phyloP scores from a whole-genome alignment of 2,113 vertebrate genomes.

The Peromyscus polionotus region DNA sequence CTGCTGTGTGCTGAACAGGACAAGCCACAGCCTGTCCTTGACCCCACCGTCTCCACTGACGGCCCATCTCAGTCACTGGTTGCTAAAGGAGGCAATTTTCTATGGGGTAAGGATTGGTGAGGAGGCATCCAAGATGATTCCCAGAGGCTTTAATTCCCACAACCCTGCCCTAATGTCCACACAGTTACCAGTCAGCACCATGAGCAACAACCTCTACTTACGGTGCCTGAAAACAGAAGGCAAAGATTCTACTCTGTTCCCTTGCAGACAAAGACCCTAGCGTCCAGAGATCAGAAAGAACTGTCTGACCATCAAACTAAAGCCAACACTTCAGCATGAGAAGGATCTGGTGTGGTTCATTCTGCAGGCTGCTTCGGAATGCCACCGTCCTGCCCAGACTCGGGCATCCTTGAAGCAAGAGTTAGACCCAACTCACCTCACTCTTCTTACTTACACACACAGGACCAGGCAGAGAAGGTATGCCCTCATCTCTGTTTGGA shows the following conservation, averaged over 20 bases:
- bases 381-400: not conserved
- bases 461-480: not conserved
- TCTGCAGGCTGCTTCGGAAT: fast-evolving
- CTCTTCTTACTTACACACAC: not conserved
- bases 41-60: fast-evolving
- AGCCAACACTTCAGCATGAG: not conserved
- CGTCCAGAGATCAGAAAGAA: not conserved
- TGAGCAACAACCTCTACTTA: fast-evolving
- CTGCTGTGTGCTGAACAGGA: fast-evolving
- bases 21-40: too few relatives aligned
- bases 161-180: not conserved
- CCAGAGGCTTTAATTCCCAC: not conserved
- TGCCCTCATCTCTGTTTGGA: fast-evolving
- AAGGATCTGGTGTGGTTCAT: too few relatives aligned
- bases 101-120: too few relatives aligned
- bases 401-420: not conserved
- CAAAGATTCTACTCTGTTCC: not conserved
- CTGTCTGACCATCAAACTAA: not conserved
- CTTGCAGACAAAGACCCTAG: not conserved
- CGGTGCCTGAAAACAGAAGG: not conserved
- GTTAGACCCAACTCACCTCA: not conserved
- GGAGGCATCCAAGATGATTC: not conserved
- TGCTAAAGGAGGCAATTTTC: not conserved
- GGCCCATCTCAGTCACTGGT: not conserved
- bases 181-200: not conserved